Conservation (phyloP, 2,797 vertebrate species). For the Halcyon smyrnensis region DNA sequence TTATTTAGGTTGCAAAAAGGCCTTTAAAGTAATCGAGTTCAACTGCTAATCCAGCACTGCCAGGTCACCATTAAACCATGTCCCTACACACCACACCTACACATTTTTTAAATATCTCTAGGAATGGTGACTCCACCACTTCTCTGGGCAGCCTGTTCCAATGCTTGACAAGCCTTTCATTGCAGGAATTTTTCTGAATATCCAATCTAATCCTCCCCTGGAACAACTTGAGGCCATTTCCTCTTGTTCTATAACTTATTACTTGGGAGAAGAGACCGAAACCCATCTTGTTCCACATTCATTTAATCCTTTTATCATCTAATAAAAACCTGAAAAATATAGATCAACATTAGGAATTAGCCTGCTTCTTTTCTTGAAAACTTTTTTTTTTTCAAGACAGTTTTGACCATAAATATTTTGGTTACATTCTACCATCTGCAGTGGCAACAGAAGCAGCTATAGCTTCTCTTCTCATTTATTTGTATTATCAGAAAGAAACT, state of each 20-base stretch:
- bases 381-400: not conserved
- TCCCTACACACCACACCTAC: not conserved
- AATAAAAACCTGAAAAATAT: not conserved
- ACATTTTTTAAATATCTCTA: not conserved
- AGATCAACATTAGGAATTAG: not conserved
- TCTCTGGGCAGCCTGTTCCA: not conserved
- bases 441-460: not conserved
- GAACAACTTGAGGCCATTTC: not conserved
- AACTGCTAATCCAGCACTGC: not conserved
- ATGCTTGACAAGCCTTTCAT: not conserved
- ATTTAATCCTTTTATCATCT: not conserved
- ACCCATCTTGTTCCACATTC: not conserved
- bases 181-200: not conserved
- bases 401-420: not conserved
- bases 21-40: not conserved
- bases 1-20: not conserved
- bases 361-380: not conserved
- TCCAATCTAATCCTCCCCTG: not conserved
- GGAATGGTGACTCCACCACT: not conserved
- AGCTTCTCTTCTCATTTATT: not conserved
- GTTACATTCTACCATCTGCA: not conserved
- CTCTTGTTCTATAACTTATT: not conserved
- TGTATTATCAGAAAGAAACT: not conserved
- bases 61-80: not conserved
- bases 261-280: not conserved